Percentiles rank a stretch among this genome's conserved stretches.
Evolutionary conservation across 2,113 vertebrate genomes (phyloP).

Genomic region (Solea senegalensis): DNA sequence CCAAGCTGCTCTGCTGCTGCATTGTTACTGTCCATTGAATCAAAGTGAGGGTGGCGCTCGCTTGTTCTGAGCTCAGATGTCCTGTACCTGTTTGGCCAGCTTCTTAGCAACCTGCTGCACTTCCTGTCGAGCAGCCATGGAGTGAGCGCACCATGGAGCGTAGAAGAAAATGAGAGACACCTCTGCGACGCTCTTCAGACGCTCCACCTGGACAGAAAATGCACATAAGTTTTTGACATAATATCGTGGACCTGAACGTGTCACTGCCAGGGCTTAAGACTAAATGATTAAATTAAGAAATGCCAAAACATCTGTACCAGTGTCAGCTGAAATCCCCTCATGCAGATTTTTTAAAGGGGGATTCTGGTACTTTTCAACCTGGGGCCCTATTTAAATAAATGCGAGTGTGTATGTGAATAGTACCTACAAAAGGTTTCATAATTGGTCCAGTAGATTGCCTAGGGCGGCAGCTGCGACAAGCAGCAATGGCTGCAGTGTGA

Average conservation of each 20-base stretch:
- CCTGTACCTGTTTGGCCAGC: constrained; percentile 89
- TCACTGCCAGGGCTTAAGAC: too few species aligned
- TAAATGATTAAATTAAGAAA: not conserved
- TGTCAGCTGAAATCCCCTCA: too few species aligned
- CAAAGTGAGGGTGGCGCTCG: not conserved
- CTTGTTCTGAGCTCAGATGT: not conserved
- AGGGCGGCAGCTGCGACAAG: too few species aligned
- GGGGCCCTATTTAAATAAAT: too few species aligned
- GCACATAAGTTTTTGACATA: not conserved
- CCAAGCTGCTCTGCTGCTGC: not conserved
- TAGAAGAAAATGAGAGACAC: constrained; percentile 92
- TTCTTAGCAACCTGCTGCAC: constrained; percentile 88
- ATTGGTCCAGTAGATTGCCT: too few species aligned
- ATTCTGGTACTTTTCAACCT: too few species aligned
- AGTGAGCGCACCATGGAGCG: constrained; percentile 97
- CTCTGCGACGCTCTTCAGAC: constrained; percentile 86
- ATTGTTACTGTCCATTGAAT: not conserved
- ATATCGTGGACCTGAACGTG: too few species aligned
- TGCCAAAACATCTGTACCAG: not conserved
- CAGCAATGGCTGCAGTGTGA: too few species aligned
- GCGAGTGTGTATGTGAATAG: too few species aligned
- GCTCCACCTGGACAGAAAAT: constrained; percentile 74
- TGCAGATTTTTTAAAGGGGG: too few species aligned
- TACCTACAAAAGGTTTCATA: too few species aligned
- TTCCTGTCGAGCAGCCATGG: constrained; percentile 86